Percentiles rank a stretch among this genome's conserved stretches.
These are phyloP conservation scores for Alviniconcha strummeri DNA, from an alignment of 2,888 invertebrate genomes.

Conservation along the genomic window DNA sequence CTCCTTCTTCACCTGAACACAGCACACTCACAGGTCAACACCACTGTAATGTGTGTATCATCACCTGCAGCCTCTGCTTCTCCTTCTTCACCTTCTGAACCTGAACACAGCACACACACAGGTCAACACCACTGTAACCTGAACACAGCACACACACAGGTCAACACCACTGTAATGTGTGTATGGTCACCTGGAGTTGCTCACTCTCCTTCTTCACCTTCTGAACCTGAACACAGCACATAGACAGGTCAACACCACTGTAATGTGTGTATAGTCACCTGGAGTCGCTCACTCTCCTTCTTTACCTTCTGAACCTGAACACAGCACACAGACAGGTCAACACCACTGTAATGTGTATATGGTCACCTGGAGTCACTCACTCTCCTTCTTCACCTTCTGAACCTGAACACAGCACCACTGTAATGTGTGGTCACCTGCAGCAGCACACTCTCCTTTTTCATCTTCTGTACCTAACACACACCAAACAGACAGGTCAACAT, in stretches of 20 bases:
- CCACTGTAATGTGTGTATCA: constrained; percentile 16
- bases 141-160: not conserved
- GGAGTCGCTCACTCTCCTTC: not conserved
- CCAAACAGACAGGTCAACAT: not conserved
- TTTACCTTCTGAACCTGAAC: not conserved
- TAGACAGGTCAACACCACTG: not conserved
- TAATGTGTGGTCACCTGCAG: constrained; percentile 11
- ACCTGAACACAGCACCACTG: constrained; percentile 12
- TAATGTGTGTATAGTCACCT: constrained; percentile 16
- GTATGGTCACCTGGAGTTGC: constrained; percentile 15
- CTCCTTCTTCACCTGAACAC: not conserved
- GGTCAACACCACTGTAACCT: not conserved
- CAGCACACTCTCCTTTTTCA: not conserved
- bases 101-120: not conserved
- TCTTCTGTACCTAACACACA: constrained; percentile 17
- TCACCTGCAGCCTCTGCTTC: constrained; percentile 4
- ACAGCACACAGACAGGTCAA: too few relatives aligned
- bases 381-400: constrained; percentile 9
- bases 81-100: constrained; percentile 9
- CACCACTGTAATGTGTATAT: constrained; percentile 10
- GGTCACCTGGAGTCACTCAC: constrained; percentile 8
- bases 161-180: constrained; percentile 1
- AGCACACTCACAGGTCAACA: too few relatives aligned
- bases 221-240: constrained; percentile 8
- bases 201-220: constrained; percentile 6